Evolutionary conservation across 2,888 invertebrate genomes (phyloP).

Genomic region (Branchinecta sandiegonensis): DNA sequence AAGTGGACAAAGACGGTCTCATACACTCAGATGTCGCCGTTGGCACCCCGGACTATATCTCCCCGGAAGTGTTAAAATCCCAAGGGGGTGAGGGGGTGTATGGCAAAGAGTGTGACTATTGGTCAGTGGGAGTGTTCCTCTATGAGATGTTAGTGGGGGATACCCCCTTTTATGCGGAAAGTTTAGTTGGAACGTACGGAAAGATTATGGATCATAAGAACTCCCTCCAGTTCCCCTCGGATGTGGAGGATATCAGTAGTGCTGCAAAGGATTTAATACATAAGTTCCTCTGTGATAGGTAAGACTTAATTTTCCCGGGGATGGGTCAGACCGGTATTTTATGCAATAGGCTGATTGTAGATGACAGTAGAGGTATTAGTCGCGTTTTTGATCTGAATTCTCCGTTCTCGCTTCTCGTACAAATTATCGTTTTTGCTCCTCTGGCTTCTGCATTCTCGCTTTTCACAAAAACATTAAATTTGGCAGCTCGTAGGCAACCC

Average conservation of each 20-base stretch:
- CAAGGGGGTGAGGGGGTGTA: slow-evolving; percentile 54
- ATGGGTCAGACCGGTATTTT: too few relatives aligned
- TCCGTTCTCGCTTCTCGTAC: too few relatives aligned
- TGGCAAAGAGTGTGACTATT: slow-evolving; percentile 97
- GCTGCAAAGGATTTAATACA: slow-evolving; percentile 70
- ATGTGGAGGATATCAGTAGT: slow-evolving; percentile 77
- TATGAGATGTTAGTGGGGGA: slow-evolving; percentile 98
- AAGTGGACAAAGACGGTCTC: slow-evolving; percentile 91
- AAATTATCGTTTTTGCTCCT: too few relatives aligned
- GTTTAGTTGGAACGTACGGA: slow-evolving; percentile 91
- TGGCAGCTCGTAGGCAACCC: too few relatives aligned
- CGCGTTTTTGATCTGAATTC: too few relatives aligned
- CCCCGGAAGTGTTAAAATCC: slow-evolving; percentile 93
- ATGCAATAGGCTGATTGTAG: too few relatives aligned
- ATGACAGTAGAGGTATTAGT: too few relatives aligned
- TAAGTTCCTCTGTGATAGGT: slow-evolving; percentile 82
- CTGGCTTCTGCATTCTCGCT: too few relatives aligned
- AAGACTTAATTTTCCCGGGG: slow-evolving; percentile 21
- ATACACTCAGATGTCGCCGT: slow-evolving; percentile 95
- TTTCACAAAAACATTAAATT: too few relatives aligned
- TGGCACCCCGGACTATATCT: slow-evolving; percentile 98
- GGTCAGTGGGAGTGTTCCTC: slow-evolving; percentile 95
- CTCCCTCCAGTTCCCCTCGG: slow-evolving; percentile 70
- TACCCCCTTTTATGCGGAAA: slow-evolving; percentile 97
- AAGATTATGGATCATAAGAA: slow-evolving; percentile 99